Conservation (phyloP, 2,797 vertebrate genomes). For the Centropyge bicolor region DNA sequence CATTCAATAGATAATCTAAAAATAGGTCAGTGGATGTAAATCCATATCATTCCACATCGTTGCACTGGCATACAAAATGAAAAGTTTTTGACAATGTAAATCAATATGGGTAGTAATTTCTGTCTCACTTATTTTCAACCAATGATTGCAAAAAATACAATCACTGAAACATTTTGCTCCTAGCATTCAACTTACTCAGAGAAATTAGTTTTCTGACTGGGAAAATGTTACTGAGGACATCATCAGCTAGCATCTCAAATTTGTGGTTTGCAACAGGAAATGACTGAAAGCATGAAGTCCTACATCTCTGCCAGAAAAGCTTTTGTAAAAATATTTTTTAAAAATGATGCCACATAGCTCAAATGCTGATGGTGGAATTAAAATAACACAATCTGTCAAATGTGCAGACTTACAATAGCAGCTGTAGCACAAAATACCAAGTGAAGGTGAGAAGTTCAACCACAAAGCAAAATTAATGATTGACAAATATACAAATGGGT, state of each 20-base stretch:
- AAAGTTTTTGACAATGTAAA: neutral
- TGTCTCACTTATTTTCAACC: neutral
- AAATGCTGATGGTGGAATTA: neutral
- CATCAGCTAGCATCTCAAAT: neutral
- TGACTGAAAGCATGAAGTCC: neutral
- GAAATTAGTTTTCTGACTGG: neutral
- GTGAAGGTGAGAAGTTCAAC: constrained; percentile 6
- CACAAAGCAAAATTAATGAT: constrained; percentile 40
- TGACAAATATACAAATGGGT: constrained; percentile 62
- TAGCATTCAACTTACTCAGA: neutral
- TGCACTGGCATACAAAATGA: neutral
- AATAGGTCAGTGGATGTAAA: constrained; percentile 14
- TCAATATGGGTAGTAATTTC: neutral
- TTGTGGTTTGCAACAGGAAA: neutral
- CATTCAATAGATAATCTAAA: constrained; percentile 10
- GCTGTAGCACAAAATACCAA: neutral
- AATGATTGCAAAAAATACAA: neutral
- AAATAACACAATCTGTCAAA: neutral
- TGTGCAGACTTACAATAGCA: neutral
- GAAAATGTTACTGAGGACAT: neutral
- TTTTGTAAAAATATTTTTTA: neutral
- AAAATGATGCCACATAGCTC: neutral
- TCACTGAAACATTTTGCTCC: neutral
- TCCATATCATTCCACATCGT: neutral
- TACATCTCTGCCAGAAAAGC: neutral